Evolutionary conservation across 1,140 invertebrate genomes (phyloP).

Genomic region (Sweltsa coloradensis): DNA sequence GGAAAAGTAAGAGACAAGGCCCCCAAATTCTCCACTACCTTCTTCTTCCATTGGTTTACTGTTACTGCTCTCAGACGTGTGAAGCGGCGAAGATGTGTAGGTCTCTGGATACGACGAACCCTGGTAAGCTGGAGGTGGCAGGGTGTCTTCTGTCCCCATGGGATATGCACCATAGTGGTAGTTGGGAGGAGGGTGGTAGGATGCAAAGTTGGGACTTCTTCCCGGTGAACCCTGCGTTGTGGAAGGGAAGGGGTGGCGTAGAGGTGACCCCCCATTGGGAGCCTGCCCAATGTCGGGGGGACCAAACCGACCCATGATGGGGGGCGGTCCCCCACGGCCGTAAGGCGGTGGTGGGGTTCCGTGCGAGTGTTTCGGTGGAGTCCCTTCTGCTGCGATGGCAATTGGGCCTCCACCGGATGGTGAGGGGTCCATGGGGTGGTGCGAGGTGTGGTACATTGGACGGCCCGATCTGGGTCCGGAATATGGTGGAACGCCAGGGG

Average conservation of each 20-base stretch:
- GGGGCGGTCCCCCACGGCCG: too few species aligned
- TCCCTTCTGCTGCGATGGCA: slow-evolving; percentile 23
- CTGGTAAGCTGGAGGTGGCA: slow-evolving; percentile 13
- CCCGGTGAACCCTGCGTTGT: too few species aligned
- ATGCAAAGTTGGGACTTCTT: too few species aligned
- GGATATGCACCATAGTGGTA: slow-evolving; percentile 37
- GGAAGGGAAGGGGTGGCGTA: background rate
- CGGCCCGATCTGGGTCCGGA: slow-evolving; percentile 13
- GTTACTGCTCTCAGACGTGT: slow-evolving; percentile 20
- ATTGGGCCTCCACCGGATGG: slow-evolving; percentile 39
- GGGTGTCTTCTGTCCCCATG: slow-evolving; percentile 27
- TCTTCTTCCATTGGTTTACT: slow-evolving; percentile 36
- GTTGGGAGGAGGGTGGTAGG: slow-evolving; percentile 34
- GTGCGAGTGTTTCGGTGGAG: slow-evolving; percentile 1
- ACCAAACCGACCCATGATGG: background rate
- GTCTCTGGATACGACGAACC: slow-evolving; percentile 21
- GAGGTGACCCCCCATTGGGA: background rate
- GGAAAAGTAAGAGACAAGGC: slow-evolving; percentile 76
- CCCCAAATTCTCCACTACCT: slow-evolving; percentile 61
- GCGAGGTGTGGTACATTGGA: slow-evolving; percentile 34
- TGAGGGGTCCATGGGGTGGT: slow-evolving; percentile 40
- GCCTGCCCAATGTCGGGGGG: slow-evolving; percentile 3
- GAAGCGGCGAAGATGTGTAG: slow-evolving; percentile 16
- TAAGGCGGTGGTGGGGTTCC: slow-evolving; percentile 1
- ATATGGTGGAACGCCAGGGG: slow-evolving; percentile 1